Conservation (phyloP, 92 coral and sea anemone species). For the Palythoa caribaeorum region DNA sequence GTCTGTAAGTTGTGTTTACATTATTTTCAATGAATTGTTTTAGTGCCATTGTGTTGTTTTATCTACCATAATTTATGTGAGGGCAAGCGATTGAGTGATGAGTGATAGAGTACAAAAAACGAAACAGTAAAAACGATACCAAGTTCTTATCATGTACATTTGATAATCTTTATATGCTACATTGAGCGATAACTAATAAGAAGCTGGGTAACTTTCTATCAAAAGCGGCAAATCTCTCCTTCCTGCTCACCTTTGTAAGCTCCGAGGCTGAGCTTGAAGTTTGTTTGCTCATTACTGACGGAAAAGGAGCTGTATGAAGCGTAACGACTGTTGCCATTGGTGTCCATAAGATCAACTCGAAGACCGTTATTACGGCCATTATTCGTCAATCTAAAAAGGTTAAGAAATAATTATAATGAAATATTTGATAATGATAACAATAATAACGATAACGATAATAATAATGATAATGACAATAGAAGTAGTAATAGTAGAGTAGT, state of each 20-base stretch:
- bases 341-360: conserved; percentile 22
- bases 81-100: too few relatives aligned
- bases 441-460: too few relatives aligned
- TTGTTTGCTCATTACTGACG: conserved; percentile 19
- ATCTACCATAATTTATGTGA: too few relatives aligned
- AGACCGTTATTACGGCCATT: neutral
- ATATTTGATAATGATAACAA: too few relatives aligned
- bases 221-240: neutral
- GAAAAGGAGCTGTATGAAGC: conserved; percentile 26
- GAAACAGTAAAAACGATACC: too few relatives aligned
- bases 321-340: neutral
- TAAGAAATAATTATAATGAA: too few relatives aligned
- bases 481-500: too few relatives aligned
- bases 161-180: neutral
- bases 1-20: too few relatives aligned
- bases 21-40: neutral
- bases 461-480: too few relatives aligned
- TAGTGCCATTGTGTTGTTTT: neutral
- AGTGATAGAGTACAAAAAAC: too few relatives aligned
- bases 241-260: conserved; percentile 16
- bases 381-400: neutral
- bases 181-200: neutral
- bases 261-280: conserved; percentile 15
- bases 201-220: neutral
- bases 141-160: too few relatives aligned